Conservation (phyloP, 2,888 invertebrate genomes). For the Sthenelais limicola region DNA sequence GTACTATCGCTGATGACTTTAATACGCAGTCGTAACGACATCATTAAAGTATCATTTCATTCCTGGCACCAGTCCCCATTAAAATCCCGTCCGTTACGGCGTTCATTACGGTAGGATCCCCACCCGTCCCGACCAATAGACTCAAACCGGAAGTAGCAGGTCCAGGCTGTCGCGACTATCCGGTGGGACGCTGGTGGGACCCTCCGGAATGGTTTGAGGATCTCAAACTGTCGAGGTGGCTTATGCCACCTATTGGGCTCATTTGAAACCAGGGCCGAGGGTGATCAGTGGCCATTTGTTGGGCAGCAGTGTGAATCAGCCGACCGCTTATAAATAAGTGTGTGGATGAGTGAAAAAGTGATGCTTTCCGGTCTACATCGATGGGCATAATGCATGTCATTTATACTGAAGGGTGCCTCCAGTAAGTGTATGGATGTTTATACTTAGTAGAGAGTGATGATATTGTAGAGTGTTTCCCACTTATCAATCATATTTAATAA, state of each 20-base stretch:
- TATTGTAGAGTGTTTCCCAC: too few relatives aligned
- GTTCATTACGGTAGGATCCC: constrained; percentile 7
- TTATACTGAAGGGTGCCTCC: too few relatives aligned
- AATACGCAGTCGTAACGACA: constrained; percentile 36
- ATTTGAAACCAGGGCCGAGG: background rate
- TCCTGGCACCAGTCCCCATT: constrained; percentile 31
- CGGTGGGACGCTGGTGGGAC: background rate
- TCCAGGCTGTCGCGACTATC: background rate
- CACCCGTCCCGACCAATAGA: background rate
- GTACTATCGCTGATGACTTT: constrained; percentile 35
- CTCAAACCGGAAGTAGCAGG: background rate
- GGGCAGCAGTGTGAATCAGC: constrained; percentile 11
- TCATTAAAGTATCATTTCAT: constrained; percentile 44
- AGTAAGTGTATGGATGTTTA: too few relatives aligned
- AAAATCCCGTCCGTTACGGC: constrained; percentile 20
- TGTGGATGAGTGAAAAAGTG: too few relatives aligned
- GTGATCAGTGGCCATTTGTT: constrained; percentile 19
- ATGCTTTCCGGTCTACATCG: too few relatives aligned
- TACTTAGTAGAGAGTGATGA: too few relatives aligned
- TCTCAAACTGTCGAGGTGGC: constrained; percentile 22
- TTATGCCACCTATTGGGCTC: constrained; percentile 27
- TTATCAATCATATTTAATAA: too few relatives aligned
- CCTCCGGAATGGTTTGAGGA: background rate
- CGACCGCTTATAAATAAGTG: too few relatives aligned
- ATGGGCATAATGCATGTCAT: too few relatives aligned